Evolutionary conservation across 2,113 vertebrate species (phyloP).

Genomic region (Ia io): DNA sequence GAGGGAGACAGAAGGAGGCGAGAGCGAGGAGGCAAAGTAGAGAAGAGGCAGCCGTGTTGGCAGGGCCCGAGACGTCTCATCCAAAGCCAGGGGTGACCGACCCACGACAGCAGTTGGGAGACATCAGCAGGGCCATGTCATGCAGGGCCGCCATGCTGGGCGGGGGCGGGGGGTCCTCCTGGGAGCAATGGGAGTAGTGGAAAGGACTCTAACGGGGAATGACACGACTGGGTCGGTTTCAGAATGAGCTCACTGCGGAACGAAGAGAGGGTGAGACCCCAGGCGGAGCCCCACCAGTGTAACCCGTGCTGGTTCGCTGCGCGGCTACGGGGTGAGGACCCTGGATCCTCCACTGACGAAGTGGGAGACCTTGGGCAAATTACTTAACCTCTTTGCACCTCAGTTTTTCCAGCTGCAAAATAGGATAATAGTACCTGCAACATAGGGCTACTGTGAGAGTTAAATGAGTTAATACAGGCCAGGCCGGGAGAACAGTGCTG

Average conservation of each 20-base stretch:
- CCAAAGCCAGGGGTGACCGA: neutral
- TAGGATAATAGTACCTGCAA: neutral
- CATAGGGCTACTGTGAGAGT: neutral
- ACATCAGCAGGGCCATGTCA: too few relatives aligned
- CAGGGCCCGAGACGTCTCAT: neutral
- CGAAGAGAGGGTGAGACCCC: neutral
- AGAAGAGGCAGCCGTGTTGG: neutral
- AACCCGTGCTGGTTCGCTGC: rapidly evolving
- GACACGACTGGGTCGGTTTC: neutral
- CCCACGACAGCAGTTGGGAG: neutral
- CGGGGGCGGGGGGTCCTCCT: neutral
- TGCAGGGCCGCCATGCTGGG: neutral
- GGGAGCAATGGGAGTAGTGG: neutral
- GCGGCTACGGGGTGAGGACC: rapidly evolving
- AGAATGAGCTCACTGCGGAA: neutral
- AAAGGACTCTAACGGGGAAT: neutral
- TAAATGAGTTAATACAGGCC: neutral
- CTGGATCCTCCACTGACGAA: neutral
- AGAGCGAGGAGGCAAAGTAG: neutral
- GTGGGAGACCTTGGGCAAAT: neutral
- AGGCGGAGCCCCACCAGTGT: neutral
- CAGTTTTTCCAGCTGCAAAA: neutral
- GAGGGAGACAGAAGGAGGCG: neutral
- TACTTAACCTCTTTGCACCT: neutral
- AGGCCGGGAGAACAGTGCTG: neutral